These are phyloP conservation scores for Sycophila sp. DNA, from an alignment of 1,140 invertebrate species.

Conservation along the genomic window DNA sequence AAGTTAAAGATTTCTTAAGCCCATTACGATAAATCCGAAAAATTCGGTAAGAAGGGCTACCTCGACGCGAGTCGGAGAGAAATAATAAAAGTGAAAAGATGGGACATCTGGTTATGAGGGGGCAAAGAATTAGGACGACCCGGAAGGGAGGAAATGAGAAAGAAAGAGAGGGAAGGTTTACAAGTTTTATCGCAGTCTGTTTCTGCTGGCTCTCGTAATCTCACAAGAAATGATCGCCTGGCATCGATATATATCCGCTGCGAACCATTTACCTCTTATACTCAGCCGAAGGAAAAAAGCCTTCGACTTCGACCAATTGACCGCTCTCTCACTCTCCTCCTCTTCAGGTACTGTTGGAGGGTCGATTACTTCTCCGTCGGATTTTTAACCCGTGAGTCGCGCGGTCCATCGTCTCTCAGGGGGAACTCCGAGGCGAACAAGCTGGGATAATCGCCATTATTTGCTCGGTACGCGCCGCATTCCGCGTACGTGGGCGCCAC, in stretches of 20 bases:
- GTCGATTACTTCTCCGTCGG: neutral
- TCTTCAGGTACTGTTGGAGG: neutral
- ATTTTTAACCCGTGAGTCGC: neutral
- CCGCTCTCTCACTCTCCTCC: neutral
- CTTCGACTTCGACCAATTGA: neutral
- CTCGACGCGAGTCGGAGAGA: neutral
- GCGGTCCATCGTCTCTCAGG: no score
- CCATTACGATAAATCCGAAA: no score
- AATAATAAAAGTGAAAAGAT: neutral
- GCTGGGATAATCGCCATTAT: slow-evolving; percentile 8
- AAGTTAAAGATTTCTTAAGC: no score
- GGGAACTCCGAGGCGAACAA: neutral
- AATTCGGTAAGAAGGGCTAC: no score
- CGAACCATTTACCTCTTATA: no score
- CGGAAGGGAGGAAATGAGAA: neutral
- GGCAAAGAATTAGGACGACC: slow-evolving; percentile 6
- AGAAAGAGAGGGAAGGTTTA: neutral
- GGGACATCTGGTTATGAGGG: slow-evolving; percentile 11
- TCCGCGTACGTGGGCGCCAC: no score
- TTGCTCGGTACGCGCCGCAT: neutral
- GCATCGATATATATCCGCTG: no score
- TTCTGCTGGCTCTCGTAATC: neutral
- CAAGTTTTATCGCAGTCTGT: slow-evolving; percentile 1
- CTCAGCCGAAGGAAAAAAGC: neutral
- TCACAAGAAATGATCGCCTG: neutral